Base-by-base conservation (phyloP, 2,888 invertebrate species). In the Pyrocoelia pectoralis region DNA sequence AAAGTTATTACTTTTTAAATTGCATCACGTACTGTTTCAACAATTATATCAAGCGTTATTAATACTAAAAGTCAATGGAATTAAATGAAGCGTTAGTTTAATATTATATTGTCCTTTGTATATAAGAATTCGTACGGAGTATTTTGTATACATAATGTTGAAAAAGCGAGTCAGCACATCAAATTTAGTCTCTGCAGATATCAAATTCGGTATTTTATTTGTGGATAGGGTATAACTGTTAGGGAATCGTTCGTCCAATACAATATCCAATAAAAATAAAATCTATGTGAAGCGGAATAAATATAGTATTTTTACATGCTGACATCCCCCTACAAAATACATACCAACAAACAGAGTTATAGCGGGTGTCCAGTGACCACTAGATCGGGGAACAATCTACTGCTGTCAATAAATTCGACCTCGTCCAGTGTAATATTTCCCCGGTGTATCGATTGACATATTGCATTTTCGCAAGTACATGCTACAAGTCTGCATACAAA, bases 311-410 rank as follows among this genome's bases (percentile, higher is more conserved):
- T 66, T 66, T 66, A 63, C 66, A 67, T 72, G 73, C 73, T 72
- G 76, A 74, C 73, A 73, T 73, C 73, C 74, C n/a, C 74, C 74
- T 71, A 66, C 69, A 68, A 68, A 24, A 69, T 69, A 68, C 64
- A 33, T 33, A 33, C 33, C 33, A 33, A 33, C 33, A 61, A 65
- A 54, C 65, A 61, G 79, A 80, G 76, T 80, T 80, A 80, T 80
- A 77, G 80, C 77, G 76, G 75, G 75, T 76, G 79, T 79, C 79
- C 79, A 72, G 77, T 75, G 78, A 76, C 77, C 76, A 78, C 73
- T 76, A 76, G 79, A 80, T 80, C 77, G 80, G 76, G 74, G 79
- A 78, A 80, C 80, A 79, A 81, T 81, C 79, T 79, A 79, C 76
- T 76, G 74, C 79, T 81, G 80, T 80, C 81, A 80, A 81, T 80